These are phyloP conservation scores for Proteles cristata DNA, from an alignment of 2,113 vertebrate species.

Conservation along the genomic window DNA sequence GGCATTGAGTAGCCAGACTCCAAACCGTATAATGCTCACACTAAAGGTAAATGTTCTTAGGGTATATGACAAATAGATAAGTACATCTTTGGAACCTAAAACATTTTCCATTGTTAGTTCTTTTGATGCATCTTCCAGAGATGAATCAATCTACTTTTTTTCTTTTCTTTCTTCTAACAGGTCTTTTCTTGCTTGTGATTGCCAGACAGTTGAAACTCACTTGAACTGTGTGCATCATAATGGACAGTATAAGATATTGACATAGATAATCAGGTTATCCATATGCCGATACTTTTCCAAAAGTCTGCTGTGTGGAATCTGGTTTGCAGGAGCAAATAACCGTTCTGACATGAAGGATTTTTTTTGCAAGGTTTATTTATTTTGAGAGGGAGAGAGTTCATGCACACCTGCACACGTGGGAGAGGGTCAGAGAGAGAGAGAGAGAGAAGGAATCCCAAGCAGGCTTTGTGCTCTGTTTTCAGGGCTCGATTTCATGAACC, in stretches of 20 bases:
- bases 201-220: neutral
- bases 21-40: accelerated
- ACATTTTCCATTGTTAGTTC: neutral
- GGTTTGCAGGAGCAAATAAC: neutral
- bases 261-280: neutral
- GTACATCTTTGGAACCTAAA: neutral
- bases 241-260: accelerated
- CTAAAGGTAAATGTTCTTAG: neutral
- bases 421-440: too few species aligned
- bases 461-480: too few species aligned
- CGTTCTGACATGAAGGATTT: neutral
- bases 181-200: neutral
- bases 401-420: too few species aligned
- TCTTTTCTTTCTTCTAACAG: neutral
- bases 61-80: neutral
- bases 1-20: neutral
- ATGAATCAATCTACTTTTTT: neutral
- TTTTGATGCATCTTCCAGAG: neutral
- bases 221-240: accelerated
- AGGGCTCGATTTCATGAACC: too few species aligned
- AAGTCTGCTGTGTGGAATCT: neutral
- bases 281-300: neutral
- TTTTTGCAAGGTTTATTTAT: too few species aligned
- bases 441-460: too few species aligned
- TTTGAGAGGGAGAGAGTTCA: too few species aligned